These are phyloP conservation scores for Sepiola atlantica DNA, from an alignment of 2,888 invertebrate genomes.

Conservation along the genomic window DNA sequence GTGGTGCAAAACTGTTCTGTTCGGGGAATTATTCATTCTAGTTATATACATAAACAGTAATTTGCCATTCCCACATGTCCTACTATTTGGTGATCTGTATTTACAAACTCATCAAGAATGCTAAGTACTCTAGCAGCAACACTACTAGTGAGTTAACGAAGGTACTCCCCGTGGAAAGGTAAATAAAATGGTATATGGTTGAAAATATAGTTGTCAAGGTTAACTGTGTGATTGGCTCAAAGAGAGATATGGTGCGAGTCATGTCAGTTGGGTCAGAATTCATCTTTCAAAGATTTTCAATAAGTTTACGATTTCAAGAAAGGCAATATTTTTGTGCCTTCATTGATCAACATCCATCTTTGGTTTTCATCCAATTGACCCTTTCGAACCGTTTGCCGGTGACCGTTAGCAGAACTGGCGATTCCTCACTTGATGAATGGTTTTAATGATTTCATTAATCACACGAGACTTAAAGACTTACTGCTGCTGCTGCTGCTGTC, in stretches of 20 bases:
- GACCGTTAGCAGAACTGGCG: neutral
- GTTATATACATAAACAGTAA: too few relatives aligned
- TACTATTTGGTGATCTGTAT: too few relatives aligned
- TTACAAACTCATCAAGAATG: too few relatives aligned
- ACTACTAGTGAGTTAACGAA: neutral
- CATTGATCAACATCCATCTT: constrained; percentile 32
- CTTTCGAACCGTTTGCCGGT: constrained; percentile 12
- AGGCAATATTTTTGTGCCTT: neutral
- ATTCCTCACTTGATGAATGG: constrained; percentile 1
- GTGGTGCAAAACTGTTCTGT: too few relatives aligned
- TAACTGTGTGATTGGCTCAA: neutral
- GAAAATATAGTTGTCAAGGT: neutral
- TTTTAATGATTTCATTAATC: constrained; percentile 32
- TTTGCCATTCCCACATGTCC: too few relatives aligned
- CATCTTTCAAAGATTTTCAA: neutral
- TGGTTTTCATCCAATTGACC: constrained; percentile 32
- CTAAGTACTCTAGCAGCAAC: too few relatives aligned
- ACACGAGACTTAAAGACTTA: neutral
- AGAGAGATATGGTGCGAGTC: neutral
- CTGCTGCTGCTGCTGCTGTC: constrained; percentile 13
- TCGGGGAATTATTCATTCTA: too few relatives aligned
- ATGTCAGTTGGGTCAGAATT: neutral
- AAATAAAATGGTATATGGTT: neutral
- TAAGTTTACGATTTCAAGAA: constrained; percentile 19
- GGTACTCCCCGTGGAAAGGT: neutral